Conservation (phyloP, 1,140 invertebrate species). For the Bombus soroeensis region DNA sequence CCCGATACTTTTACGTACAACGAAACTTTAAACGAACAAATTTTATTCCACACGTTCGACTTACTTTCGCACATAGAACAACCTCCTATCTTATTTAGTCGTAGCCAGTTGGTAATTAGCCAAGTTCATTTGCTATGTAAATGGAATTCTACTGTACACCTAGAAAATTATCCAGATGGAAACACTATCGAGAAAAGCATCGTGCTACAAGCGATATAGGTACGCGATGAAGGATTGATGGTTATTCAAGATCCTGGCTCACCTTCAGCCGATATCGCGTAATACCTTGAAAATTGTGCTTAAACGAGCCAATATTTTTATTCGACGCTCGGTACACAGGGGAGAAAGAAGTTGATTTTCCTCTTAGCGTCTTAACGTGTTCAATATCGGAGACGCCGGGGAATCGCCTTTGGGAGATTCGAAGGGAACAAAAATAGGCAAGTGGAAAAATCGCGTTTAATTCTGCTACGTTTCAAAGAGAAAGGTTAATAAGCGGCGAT, state of each 20-base stretch:
- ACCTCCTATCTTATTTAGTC: too few relatives aligned
- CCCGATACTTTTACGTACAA: too few relatives aligned
- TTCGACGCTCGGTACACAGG: neutral
- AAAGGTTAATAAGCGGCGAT: conserved; percentile 23
- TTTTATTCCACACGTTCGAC: too few relatives aligned
- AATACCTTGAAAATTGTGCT: conserved; percentile 23
- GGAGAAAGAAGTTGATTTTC: conserved; percentile 22
- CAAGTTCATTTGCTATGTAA: too few relatives aligned
- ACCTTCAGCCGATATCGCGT: neutral
- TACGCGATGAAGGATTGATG: neutral
- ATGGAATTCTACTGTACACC: too few relatives aligned
- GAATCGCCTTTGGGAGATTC: conserved; percentile 21
- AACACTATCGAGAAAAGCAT: neutral
- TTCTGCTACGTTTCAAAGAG: neutral
- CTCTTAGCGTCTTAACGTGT: conserved; percentile 8
- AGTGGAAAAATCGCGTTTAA: neutral
- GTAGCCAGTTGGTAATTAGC: too few relatives aligned
- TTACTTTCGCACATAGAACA: too few relatives aligned
- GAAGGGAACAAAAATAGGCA: neutral
- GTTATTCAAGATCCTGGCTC: neutral
- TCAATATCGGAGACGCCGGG: neutral
- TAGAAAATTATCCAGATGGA: too few relatives aligned
- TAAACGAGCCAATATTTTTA: conserved; percentile 45
- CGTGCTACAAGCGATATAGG: neutral
- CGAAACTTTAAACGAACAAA: too few relatives aligned